Conservation (phyloP, 2,797 vertebrate species). For the Poecilia picta region DNA sequence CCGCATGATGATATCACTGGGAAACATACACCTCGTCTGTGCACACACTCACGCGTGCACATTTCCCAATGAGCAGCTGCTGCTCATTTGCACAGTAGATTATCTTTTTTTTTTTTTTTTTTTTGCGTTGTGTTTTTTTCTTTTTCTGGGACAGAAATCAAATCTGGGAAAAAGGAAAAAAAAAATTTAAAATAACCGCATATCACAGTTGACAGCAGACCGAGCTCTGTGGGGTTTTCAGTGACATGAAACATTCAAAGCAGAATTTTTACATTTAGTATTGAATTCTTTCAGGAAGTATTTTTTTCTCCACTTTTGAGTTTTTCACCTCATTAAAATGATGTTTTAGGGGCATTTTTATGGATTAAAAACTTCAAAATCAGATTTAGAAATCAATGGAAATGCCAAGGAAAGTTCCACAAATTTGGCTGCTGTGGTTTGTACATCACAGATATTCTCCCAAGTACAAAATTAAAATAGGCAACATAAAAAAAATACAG, state of each 20-base stretch:
- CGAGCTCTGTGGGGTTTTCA: constrained; percentile 41
- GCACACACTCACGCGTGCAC: constrained; percentile 6
- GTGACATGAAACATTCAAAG: constrained; percentile 40
- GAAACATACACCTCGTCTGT: constrained; percentile 62
- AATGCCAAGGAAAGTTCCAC: not conserved
- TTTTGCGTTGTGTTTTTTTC: constrained; percentile 25
- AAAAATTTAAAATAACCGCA: constrained; percentile 13
- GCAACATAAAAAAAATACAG: not conserved
- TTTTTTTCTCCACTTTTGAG: not conserved
- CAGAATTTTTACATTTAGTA: not conserved
- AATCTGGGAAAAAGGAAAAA: constrained; percentile 27
- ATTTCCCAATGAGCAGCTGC: constrained; percentile 64
- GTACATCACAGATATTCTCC: not conserved
- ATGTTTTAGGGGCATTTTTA: not conserved
- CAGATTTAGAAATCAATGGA: not conserved
- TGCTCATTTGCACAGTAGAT: constrained; percentile 74
- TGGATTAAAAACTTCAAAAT: not conserved
- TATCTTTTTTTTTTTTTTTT: constrained; percentile 58
- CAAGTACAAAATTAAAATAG: not conserved
- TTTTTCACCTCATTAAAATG: not conserved
- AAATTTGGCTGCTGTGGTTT: not conserved
- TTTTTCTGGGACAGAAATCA: constrained; percentile 48
- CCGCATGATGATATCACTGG: constrained; percentile 70
- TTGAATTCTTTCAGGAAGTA: not conserved
- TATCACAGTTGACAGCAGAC: constrained; percentile 42